Conservation (phyloP, 2,888 invertebrate genomes). For the Euplagia quadripunctaria region DNA sequence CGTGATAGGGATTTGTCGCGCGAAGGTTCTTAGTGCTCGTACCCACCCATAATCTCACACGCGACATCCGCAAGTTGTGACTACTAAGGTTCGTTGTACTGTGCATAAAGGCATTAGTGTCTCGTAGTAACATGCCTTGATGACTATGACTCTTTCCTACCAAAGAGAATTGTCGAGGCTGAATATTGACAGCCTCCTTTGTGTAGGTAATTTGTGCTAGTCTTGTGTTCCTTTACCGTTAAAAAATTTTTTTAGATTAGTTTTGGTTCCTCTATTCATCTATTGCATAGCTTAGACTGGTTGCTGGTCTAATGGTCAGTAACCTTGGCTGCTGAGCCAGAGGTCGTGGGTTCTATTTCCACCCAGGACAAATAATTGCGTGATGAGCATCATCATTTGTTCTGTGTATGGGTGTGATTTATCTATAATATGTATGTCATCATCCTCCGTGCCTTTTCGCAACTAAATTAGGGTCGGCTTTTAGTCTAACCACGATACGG, state of each 20-base stretch:
- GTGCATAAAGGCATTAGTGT: conserved; percentile 6
- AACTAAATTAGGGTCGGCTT: no score
- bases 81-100: background rate
- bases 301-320: no score
- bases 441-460: no score
- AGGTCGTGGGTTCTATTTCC: no score
- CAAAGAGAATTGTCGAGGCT: conserved; percentile 29
- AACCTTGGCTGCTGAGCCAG: no score
- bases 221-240: conserved; percentile 27
- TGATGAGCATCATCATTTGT: no score
- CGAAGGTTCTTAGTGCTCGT: conserved; percentile 56
- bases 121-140: conserved; percentile 6
- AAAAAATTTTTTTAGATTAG: background rate
- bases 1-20: conserved; percentile 65
- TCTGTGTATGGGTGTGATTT: no score
- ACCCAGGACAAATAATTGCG: no score
- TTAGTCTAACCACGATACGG: no score
- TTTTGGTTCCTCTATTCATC: background rate
- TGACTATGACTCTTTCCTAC: background rate
- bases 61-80: conserved; percentile 21
- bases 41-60: conserved; percentile 36
- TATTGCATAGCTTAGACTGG: no score
- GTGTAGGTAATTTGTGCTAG: conserved; percentile 4
- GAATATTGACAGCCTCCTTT: conserved; percentile 24
- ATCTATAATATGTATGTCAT: no score